Conservation (phyloP, 2,113 vertebrate genomes). For the Tursiops truncatus region DNA sequence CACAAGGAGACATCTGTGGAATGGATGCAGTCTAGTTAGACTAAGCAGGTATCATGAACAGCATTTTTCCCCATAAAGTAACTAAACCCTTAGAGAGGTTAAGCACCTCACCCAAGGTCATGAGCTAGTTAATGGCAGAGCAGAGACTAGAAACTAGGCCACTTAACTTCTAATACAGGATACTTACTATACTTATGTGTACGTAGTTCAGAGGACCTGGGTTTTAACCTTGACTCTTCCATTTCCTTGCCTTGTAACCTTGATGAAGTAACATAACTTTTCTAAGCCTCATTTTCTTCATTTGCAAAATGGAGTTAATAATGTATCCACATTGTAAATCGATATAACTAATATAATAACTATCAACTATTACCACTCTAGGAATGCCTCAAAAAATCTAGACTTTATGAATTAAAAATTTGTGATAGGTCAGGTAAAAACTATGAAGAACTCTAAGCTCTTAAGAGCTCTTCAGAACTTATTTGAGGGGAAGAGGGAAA, state of each 20-base stretch:
- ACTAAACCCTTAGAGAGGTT: background rate
- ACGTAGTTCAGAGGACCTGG: background rate
- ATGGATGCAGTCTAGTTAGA: background rate
- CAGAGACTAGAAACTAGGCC: background rate
- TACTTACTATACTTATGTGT: background rate
- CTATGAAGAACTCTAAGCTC: background rate
- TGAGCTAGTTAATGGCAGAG: background rate
- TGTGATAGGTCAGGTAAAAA: slow-evolving; percentile 4
- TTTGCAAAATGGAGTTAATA: slow-evolving; percentile 1
- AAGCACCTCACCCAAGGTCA: background rate
- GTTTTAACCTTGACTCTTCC: background rate
- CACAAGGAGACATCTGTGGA: background rate
- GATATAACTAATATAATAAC: background rate
- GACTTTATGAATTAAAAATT: slow-evolving; percentile 29
- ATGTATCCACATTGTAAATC: background rate
- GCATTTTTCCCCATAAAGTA: background rate
- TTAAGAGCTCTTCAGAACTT: background rate
- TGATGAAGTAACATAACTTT: background rate
- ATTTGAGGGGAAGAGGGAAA: background rate
- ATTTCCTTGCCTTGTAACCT: background rate
- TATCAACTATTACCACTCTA: background rate
- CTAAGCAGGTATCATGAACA: background rate
- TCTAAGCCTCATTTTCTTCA: slow-evolving; percentile 19
- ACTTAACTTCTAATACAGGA: background rate
- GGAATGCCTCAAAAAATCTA: slow-evolving; percentile 11